Percentiles rank a stretch among this genome's conserved stretches.
Conservation (phyloP, 2,113 vertebrate genomes). For the mouse (Mus musculus) region DNA sequence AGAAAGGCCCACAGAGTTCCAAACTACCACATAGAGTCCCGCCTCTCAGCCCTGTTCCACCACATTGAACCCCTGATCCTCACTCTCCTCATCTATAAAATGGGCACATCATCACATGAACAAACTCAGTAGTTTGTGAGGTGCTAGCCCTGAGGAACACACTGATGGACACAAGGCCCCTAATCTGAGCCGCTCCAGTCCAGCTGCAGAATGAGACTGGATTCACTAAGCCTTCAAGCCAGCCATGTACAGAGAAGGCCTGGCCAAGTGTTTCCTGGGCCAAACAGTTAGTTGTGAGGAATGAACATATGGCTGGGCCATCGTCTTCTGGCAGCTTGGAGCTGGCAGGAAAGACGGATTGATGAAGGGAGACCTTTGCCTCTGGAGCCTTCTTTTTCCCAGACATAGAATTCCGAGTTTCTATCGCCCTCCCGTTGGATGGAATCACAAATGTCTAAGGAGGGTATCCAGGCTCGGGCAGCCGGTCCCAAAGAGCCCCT, state of each 20-base stretch:
- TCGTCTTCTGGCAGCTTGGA: background rate
- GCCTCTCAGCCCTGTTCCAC: background rate
- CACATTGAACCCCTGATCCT: background rate
- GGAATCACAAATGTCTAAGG: constrained; percentile 17
- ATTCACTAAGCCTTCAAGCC: background rate
- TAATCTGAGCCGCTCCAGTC: background rate
- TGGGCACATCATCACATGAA: background rate
- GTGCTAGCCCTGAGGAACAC: background rate
- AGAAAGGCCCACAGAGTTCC: background rate
- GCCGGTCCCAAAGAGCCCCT: background rate
- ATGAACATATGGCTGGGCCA: background rate
- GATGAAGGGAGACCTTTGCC: background rate
- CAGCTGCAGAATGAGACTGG: background rate
- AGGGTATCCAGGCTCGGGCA: background rate
- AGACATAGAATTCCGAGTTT: background rate
- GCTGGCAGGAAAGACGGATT: background rate
- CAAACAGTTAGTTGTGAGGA: background rate
- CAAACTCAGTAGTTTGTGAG: constrained; percentile 1
- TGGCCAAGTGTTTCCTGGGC: background rate
- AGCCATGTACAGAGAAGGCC: background rate
- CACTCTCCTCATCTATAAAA: constrained; percentile 29
- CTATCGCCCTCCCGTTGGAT: background rate
- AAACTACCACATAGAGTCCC: background rate
- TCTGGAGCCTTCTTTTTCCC: background rate
- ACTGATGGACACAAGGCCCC: background rate